Percentiles rank a stretch among this genome's conserved stretches.
phyloP scores from a whole-genome alignment of 2,888 invertebrate genomes.

The Odiellus spinosus region DNA sequence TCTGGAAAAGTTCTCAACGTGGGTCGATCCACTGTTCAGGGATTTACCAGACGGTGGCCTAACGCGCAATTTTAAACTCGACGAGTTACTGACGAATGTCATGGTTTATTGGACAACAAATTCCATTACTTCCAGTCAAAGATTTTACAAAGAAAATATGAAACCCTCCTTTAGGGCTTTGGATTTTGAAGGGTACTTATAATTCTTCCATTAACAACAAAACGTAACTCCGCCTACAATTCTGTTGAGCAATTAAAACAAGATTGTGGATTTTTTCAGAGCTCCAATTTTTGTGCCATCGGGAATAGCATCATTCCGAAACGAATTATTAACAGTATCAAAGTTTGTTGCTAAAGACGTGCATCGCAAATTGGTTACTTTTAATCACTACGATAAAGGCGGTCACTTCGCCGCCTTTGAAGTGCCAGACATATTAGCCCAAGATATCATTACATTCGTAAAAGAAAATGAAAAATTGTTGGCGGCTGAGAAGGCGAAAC shows the following conservation, averaged over 20 bases:
- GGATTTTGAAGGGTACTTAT: not conserved
- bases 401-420: constrained; percentile 80
- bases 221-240: no score
- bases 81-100: constrained; percentile 55
- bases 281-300: constrained; percentile 50
- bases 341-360: constrained; percentile 42
- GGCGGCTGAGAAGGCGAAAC: not conserved
- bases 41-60: constrained; percentile 47
- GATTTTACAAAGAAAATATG: constrained; percentile 50
- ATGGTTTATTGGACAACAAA: constrained; percentile 67
- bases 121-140: constrained; percentile 53
- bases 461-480: constrained; percentile 17
- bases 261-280: constrained; percentile 30
- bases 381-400: constrained; percentile 46
- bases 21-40: constrained; percentile 43
- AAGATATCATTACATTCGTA: constrained; percentile 45
- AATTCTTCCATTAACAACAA: no score
- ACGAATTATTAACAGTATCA: constrained; percentile 46
- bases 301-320: constrained; percentile 53
- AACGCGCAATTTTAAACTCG: constrained; percentile 44
- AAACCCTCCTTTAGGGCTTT: not conserved
- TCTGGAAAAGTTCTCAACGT: constrained; percentile 68
- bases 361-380: constrained; percentile 49
- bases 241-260: no score
- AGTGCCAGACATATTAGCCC: constrained; percentile 49